These are phyloP conservation scores for Emydura subglobosa DNA, from an alignment of 2,113 vertebrate species.

Conservation along the genomic window DNA sequence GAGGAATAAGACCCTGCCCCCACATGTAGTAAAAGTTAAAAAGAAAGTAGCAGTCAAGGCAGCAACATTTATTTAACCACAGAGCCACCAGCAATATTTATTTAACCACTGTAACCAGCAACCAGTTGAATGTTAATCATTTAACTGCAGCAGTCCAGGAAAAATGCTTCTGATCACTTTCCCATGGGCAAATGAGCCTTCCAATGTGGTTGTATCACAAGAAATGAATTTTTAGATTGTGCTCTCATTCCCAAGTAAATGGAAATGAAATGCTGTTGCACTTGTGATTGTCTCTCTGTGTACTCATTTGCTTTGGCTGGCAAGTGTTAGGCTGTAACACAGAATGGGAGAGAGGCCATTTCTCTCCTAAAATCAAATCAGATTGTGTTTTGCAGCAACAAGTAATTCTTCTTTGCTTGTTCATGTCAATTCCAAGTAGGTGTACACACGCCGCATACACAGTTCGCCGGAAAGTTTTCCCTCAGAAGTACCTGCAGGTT, in stretches of 20 bases:
- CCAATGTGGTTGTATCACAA: background rate
- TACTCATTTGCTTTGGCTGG: background rate
- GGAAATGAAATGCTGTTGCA: background rate
- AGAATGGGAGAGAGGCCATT: background rate
- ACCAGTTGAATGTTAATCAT: background rate
- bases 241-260: background rate
- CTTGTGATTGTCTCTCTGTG: background rate
- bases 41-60: background rate
- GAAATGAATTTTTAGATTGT: background rate
- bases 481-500: no score
- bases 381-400: background rate
- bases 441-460: no score
- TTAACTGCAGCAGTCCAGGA: background rate
- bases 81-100: background rate
- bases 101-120: background rate
- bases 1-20: background rate
- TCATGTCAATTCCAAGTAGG: no score
- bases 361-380: background rate
- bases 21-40: background rate
- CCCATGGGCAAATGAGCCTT: background rate
- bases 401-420: background rate
- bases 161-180: background rate
- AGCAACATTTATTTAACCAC: background rate
- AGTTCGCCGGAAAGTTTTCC: no score
- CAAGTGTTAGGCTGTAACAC: background rate